Base-by-base conservation (phyloP, 1,140 invertebrate genomes). In the Temnothorax longispinosus region DNA sequence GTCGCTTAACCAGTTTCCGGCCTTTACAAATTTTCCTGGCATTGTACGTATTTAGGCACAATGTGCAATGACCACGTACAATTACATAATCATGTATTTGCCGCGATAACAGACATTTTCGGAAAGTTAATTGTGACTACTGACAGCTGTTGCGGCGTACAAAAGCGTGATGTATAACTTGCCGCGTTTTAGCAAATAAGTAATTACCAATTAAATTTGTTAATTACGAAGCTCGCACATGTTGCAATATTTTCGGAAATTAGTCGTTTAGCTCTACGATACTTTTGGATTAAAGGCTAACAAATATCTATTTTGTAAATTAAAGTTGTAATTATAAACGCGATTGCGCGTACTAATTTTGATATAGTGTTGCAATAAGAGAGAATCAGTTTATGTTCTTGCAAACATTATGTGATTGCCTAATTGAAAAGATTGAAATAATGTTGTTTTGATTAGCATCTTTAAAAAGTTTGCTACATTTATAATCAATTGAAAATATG, bases 21-120 rank as follows among this genome's bases (percentile, higher is more conserved):
- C 10, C 15, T 6, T 44, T 47, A 32, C 15, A 62, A 64, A 77
- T 77, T 47, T 77, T 38, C 1, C 15, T 47, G 15, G 38, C 38
- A 65, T 54, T 64, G 0, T 64, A 78, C n/a, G n/a, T 50, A 27
- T 58, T 76, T 62, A 60, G 11, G 11, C 1, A 27, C 32, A 52
- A 78, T n/a, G 18, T 52, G 38, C 38, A 6, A 1, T 1, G 18
- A 18, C 13, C 13, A 69, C 13, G 18, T 54, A 54, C 7, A 35
- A 80, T 80, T 80, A 69, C 13, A 21, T 67, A 65, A 78, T 65
- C 6, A 38, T 38, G 2, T 69, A 69, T 69, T 67, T 38, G 11
- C 3, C 13, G 0, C 0, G 7, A 8, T 69, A 54, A 65, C 38
- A 78, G 18, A 1, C 15, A 80, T 27, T 80, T 69, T 80, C 13